Evolutionary conservation across 2,888 invertebrate species (phyloP).

Genomic region (Nasonia oneida): DNA sequence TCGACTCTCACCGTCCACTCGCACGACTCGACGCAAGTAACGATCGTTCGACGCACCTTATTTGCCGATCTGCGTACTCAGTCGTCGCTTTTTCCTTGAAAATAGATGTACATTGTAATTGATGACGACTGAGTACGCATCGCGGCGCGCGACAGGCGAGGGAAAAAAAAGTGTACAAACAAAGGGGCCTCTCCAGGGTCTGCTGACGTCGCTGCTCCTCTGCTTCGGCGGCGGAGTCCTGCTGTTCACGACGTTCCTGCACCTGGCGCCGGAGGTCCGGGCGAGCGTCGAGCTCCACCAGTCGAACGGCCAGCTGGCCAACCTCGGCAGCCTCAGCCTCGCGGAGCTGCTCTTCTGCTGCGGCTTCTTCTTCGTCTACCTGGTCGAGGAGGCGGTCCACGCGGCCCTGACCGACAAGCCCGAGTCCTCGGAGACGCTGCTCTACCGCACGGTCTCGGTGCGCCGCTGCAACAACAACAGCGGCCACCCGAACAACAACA

Average conservation of each 20-base stretch:
- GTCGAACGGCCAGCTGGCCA: conserved; percentile 78
- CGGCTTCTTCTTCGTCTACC: conserved; percentile 84
- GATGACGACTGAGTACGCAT: too few species aligned
- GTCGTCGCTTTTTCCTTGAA: too few species aligned
- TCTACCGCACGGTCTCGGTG: conserved; percentile 82
- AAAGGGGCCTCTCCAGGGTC: conserved; percentile 72
- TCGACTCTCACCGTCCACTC: conserved; percentile 68
- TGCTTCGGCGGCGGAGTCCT: conserved; percentile 86
- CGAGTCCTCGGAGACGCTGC: conserved; percentile 78
- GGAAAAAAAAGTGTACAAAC: too few species aligned
- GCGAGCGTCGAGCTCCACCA: conserved; percentile 81
- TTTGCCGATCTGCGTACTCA: too few species aligned
- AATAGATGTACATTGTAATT: too few species aligned
- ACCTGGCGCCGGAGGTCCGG: conserved; percentile 85
- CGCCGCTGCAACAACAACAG: conserved; percentile 79
- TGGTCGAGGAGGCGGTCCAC: conserved; percentile 84
- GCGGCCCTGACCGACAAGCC: conserved; percentile 79
- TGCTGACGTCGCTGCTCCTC: conserved; percentile 82
- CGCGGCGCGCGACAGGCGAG: too few species aligned
- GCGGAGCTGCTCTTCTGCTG: conserved; percentile 83
- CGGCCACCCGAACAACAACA: conserved; percentile 66
- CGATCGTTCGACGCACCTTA: background rate
- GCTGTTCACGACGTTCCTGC: conserved; percentile 84
- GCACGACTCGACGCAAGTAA: conserved; percentile 59
- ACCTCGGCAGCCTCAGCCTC: conserved; percentile 79